Evolutionary conservation across 2,888 invertebrate species (phyloP).

Genomic region (Philereme transversata): DNA sequence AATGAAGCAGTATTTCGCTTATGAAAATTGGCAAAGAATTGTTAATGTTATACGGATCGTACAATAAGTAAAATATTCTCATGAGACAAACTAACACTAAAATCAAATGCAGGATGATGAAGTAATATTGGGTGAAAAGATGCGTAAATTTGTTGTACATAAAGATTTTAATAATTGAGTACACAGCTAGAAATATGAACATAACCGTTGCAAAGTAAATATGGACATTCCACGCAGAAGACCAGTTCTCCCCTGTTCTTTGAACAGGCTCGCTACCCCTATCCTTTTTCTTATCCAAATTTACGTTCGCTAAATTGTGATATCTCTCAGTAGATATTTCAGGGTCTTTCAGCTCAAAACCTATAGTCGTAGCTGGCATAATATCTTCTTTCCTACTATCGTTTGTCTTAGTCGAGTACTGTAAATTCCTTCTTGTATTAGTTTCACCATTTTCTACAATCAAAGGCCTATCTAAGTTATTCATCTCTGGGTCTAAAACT

Average conservation of each 20-base stretch:
- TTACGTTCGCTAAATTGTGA: slow-evolving; percentile 85
- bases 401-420: slow-evolving; percentile 75
- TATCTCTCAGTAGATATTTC: slow-evolving; percentile 82
- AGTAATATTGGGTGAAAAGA: slow-evolving; percentile 94
- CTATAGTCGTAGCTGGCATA: slow-evolving; percentile 74
- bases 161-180: slow-evolving; percentile 93
- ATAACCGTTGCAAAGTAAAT: slow-evolving; percentile 94
- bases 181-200: slow-evolving; percentile 92
- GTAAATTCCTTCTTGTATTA: slow-evolving; percentile 78
- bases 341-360: slow-evolving; percentile 75
- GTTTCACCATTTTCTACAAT: slow-evolving; percentile 80
- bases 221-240: slow-evolving; percentile 95
- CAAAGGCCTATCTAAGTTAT: slow-evolving; percentile 78
- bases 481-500: slow-evolving; percentile 80
- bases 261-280: slow-evolving; percentile 71
- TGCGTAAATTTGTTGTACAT: slow-evolving; percentile 94
- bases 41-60: slow-evolving; percentile 96
- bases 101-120: slow-evolving; percentile 92
- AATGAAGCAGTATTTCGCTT: slow-evolving; percentile 92
- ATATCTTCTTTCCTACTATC: slow-evolving; percentile 70
- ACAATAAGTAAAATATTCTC: slow-evolving; percentile 93
- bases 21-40: slow-evolving; percentile 90
- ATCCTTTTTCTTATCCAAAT: slow-evolving; percentile 80
- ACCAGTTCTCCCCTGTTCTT: slow-evolving; percentile 87
- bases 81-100: slow-evolving; percentile 92